Evolutionary conservation across 2,113 vertebrate genomes (phyloP), one percentile per base, ranked within the genome.

Genomic region (Sitta europaea): DNA sequence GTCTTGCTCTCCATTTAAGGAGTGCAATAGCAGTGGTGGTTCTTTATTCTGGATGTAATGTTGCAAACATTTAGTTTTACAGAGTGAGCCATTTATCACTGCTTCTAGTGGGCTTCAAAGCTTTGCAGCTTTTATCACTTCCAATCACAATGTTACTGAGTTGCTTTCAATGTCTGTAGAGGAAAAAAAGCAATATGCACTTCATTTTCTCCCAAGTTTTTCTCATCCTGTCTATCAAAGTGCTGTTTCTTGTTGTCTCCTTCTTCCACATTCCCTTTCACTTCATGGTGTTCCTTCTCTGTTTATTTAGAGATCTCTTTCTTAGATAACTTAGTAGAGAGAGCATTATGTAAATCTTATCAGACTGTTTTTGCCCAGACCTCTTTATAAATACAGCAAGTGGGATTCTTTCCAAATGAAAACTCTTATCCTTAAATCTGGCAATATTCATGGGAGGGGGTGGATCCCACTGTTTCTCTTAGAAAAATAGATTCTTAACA

Each of bases 351-450:
- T 71, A 92, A 92, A 80, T 80, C 72, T 86, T 88, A 71, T 0
- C 63, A 95, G 86, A 54, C 54, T 29, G 8, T 90, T 96, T 97
- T 96, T 96, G 96, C 96, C 96, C 94, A 97, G 86, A 96, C 95
- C 91, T 97, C 96, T 92, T 88, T 88, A 40, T 80, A 96, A 88
- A 82, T 73, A 77, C 10, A 91, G 92, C 67, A 84, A 94, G 78
- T 81, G 72, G 73, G 88, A 92, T 92, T 92, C 90, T 85, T 84
- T 93, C 94, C 88, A 97, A 93, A 90, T 53, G 45, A 93, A 90
- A 90, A 88, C 50, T 78, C 70, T 73, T 88, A 67, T 67, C 61
- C 61, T 90, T 72, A 76, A 95, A 91, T 91, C 72, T 88, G 86
- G 54, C 67, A 82, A 25, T 82, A 54, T 66, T 75, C 25, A 53